These are phyloP conservation scores for Chalcis sispes DNA, from an alignment of 2,888 invertebrate species.

Conservation along the genomic window DNA sequence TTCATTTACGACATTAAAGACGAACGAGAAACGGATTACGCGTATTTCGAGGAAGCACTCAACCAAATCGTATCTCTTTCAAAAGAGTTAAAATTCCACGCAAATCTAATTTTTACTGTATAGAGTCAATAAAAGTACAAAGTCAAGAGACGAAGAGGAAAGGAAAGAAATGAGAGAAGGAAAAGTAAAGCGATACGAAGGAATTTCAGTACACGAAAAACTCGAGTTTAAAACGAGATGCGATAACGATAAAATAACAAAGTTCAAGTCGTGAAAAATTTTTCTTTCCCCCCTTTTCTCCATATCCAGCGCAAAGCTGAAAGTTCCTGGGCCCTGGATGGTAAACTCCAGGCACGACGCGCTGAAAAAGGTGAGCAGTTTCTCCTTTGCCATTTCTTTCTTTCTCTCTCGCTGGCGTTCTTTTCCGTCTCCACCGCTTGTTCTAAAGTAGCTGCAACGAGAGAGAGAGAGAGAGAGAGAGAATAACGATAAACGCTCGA, in stretches of 20 bases:
- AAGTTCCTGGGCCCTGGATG: conserved; percentile 6
- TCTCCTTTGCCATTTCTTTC: too few species aligned
- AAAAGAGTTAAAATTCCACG: not conserved
- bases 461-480: conserved; percentile 17
- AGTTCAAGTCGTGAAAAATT: conserved; percentile 41
- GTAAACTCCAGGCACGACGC: conserved; percentile 13
- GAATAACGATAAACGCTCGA: conserved; percentile 44
- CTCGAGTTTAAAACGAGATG: conserved; percentile 22
- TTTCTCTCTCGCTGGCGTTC: too few species aligned
- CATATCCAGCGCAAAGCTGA: conserved; percentile 1
- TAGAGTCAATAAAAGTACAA: conserved; percentile 20
- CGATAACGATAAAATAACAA: conserved; percentile 54
- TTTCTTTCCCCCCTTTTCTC: conserved; percentile 14
- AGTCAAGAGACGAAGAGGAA: not conserved
- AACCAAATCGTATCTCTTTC: not conserved
- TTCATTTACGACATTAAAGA: too few species aligned
- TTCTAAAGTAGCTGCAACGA: too few species aligned
- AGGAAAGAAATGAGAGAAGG: not conserved
- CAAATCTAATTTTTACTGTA: conserved; percentile 23
- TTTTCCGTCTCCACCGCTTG: too few species aligned
- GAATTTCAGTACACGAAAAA: not conserved
- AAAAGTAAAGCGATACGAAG: conserved; percentile 14
- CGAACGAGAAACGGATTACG: too few species aligned
- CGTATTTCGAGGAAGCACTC: too few species aligned
- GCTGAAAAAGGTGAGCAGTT: not conserved